These are phyloP conservation scores for Drosophila truncata DNA, from an alignment of 1,140 invertebrate genomes.

Conservation along the genomic window DNA sequence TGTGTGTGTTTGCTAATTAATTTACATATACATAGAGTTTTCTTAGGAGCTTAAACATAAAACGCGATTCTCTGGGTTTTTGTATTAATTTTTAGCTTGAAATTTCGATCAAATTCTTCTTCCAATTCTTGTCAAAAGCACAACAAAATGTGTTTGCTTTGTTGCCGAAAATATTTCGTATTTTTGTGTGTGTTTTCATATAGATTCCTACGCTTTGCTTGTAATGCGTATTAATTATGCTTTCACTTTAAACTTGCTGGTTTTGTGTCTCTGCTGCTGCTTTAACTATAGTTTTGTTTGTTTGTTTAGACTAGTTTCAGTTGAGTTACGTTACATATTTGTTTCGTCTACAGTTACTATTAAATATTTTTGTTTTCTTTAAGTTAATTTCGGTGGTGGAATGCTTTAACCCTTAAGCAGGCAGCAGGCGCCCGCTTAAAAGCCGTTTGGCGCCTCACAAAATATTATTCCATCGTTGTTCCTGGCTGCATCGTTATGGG, in stretches of 20 bases:
- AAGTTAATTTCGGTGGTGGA: constrained; percentile 74
- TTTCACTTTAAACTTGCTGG: constrained; percentile 38
- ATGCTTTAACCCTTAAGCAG: constrained; percentile 67
- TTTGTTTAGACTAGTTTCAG: constrained; percentile 77
- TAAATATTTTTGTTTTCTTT: constrained; percentile 58
- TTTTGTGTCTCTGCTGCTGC: constrained; percentile 55
- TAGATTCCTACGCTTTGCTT: constrained; percentile 33
- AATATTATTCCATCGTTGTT: constrained; percentile 63
- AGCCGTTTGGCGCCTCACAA: constrained; percentile 60
- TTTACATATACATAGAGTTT: constrained; percentile 66
- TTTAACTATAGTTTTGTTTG: constrained; percentile 53
- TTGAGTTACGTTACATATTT: constrained; percentile 78
- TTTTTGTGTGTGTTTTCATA: constrained; percentile 2
- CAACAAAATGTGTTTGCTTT: constrained; percentile 56
- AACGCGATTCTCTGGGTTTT: constrained; percentile 46
- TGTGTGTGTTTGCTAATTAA: constrained; percentile 59
- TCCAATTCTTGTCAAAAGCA: constrained; percentile 55
- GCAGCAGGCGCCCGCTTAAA: constrained; percentile 31
- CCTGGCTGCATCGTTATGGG: constrained; percentile 28
- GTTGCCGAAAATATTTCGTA: constrained; percentile 43
- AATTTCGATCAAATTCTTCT: constrained; percentile 40
- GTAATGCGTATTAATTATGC: constrained; percentile 26
- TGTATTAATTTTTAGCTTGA: constrained; percentile 23
- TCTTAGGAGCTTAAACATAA: constrained; percentile 72
- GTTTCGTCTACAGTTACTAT: constrained; percentile 45